Base-by-base conservation (phyloP, 2,888 invertebrate genomes). In the Darwinula stevensoni region DNA sequence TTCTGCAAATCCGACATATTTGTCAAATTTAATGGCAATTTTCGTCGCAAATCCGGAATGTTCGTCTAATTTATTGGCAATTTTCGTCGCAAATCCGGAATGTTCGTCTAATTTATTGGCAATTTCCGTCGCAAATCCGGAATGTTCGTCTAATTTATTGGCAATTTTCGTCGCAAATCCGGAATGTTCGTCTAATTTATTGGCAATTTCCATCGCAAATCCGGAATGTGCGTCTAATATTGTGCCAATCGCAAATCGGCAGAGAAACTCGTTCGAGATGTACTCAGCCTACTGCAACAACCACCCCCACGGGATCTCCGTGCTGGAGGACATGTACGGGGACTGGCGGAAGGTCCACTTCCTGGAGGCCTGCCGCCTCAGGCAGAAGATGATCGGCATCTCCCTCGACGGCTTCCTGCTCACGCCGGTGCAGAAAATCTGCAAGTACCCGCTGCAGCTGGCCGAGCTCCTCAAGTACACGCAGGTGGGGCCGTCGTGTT, bases 251-350 rank as follows among this genome's bases (percentile, higher is more conserved):
- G 13, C 12, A 28, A 9, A 28, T 28, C 9, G 5, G 27, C 52
- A 70, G 69, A 62, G 65, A 47, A 60, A 64, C 33, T 67, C 67
- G 15, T 80, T 80, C 51, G 62, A 68, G 43, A 68, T 75, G 51
- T 80, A 80, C 49, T 74, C 75, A 15, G 72, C 73, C 40, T 80
- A 78, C 49, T 80, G 78, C 47, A 78, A 76, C 53, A 71, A 74
- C 44, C 75, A 78, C 50, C 72, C 76, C 11, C 61, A 70, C 46
- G 73, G 75, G 16, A 66, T 63, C 38, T 64, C 65, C 22, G 64
- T 67, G 29, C 52, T 73, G 34, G 63, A 66, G 44, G 63, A 65
- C 43, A 56, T 73, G 31, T 66, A 67, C 46, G 59, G 63, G 39
- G 61, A 62, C 43, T 61, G 63, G 43, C 61, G 63, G 43, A 71